A percentile compares a stretch with the other conserved stretches of the same genome.
These are phyloP conservation scores for Papilio polytes DNA, from an alignment of 1,140 invertebrate species.

Conservation along the genomic window DNA sequence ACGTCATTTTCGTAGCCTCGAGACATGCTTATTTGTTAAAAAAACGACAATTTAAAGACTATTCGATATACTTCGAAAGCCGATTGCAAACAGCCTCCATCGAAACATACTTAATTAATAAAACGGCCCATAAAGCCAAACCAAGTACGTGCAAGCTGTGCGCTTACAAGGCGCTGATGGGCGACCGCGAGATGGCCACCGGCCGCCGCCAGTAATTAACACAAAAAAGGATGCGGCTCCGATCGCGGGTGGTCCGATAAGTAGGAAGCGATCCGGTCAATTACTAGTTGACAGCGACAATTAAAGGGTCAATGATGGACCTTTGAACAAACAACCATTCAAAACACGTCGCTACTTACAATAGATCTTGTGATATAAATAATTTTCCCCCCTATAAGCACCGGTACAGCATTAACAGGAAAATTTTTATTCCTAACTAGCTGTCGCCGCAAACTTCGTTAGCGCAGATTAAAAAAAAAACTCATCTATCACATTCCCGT, in stretches of 20 bases:
- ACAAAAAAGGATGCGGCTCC: constrained; percentile 37
- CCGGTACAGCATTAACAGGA: neutral
- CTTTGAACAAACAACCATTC: neutral
- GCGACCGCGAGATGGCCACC: constrained; percentile 6
- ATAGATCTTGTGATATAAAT: constrained; percentile 26
- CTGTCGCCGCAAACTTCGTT: no score
- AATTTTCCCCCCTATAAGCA: neutral
- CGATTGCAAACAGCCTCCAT: neutral
- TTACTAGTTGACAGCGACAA: constrained; percentile 65
- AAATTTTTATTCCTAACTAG: neutral
- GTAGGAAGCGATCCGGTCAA: constrained; percentile 67
- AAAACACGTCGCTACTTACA: constrained; percentile 1
- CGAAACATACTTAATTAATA: constrained; percentile 20
- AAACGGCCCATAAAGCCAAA: neutral
- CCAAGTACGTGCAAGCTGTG: constrained; percentile 24
- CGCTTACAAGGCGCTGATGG: constrained; percentile 23
- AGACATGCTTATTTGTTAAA: neutral
- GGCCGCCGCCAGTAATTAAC: constrained; percentile 27
- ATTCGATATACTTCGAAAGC: neutral
- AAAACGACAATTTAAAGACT: neutral
- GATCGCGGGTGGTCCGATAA: constrained; percentile 63
- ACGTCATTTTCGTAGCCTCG: no score
- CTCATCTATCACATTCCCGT: no score
- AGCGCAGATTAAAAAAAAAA: no score
- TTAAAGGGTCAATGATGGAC: constrained; percentile 54